Base-by-base conservation (phyloP, 2,113 vertebrate genomes). In the Anolis sagrei region DNA sequence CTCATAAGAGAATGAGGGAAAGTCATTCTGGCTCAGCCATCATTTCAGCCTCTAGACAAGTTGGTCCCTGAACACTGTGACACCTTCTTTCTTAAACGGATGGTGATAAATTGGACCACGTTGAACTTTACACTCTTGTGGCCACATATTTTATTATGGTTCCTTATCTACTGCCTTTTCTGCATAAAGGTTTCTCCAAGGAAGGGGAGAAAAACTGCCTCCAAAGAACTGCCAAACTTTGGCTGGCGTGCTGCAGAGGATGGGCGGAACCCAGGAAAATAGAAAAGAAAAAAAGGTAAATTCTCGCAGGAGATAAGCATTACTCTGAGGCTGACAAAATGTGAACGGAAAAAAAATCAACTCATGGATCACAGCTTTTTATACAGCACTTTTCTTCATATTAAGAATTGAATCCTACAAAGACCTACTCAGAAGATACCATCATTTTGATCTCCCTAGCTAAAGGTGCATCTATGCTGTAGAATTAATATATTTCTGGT, bases 81-180 rank as follows among this genome's bases (percentile, higher is more conserved):
- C 75, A 85, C 70, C 75, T 91, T 70, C 91, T 84, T 76, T 66
- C 64, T 86, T 88, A 62, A 82, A 76, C 25, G 23, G 79, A 29
- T 76, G 64, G 66, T 83, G 73, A 89, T 32, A 78, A 84, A 81
- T 29, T 32, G 19, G 72, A 73, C 34, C 54, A 13, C 79, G 74
- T 36, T 89, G 74, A 85, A 27, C 83, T 80, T 85, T 21, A 13
- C n/a, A 72, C 83, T 48, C 10, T 39, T 84, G 76, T 73, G 44
- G 72, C 32, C 7, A 34, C 25, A 39, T 64, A 2, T 29, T 32
- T 21, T 21, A 27, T 75, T 19, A 83, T 23, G 29, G 34, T 2
- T 62, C 79, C 64, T 23, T 89, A 82, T 34, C 27, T 0, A 10
- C 32, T 11, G 1, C 13, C 16, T 44, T 62, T 39, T 32, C 44